These are phyloP conservation scores for Muscidifurax raptorellus DNA, from an alignment of 1,140 invertebrate genomes.

Conservation along the genomic window DNA sequence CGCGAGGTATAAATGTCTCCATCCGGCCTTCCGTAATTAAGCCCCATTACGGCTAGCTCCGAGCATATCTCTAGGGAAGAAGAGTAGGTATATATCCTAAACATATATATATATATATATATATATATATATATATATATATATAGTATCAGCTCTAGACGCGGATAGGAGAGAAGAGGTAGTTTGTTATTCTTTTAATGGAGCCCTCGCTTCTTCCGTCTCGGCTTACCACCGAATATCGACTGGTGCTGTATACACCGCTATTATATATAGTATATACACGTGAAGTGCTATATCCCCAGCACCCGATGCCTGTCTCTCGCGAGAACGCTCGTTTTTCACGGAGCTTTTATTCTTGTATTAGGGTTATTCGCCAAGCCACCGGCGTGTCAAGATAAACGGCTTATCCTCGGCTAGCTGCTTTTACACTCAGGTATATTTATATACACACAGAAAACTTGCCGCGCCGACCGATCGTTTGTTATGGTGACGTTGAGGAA, in stretches of 20 bases:
- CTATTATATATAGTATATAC: not conserved
- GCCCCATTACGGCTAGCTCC: conserved; percentile 66
- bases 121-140: too few relatives aligned
- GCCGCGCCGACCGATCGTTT: not conserved
- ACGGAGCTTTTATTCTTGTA: conserved; percentile 36
- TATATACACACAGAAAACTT: not conserved
- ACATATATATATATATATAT: too few relatives aligned
- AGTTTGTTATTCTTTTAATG: conserved; percentile 63
- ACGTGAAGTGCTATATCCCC: not conserved
- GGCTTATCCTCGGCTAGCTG: not conserved
- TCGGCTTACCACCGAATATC: conserved; percentile 33
- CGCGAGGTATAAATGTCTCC: not conserved
- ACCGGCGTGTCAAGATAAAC: conserved; percentile 25
- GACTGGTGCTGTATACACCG: not conserved
- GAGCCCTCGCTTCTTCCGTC: conserved; percentile 52
- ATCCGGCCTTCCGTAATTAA: conserved; percentile 64
- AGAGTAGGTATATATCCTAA: not conserved
- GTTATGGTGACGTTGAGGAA: not conserved
- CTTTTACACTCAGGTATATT: not conserved
- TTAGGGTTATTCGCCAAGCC: conserved; percentile 3
- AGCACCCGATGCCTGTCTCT: not conserved
- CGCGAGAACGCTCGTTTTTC: conserved; percentile 21
- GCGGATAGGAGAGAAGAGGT: conserved; percentile 11
- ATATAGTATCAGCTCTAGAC: not conserved
- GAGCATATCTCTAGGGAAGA: conserved; percentile 30